Evolutionary conservation across 1,140 invertebrate species (phyloP).

Genomic region (Anoplophora glabripennis): DNA sequence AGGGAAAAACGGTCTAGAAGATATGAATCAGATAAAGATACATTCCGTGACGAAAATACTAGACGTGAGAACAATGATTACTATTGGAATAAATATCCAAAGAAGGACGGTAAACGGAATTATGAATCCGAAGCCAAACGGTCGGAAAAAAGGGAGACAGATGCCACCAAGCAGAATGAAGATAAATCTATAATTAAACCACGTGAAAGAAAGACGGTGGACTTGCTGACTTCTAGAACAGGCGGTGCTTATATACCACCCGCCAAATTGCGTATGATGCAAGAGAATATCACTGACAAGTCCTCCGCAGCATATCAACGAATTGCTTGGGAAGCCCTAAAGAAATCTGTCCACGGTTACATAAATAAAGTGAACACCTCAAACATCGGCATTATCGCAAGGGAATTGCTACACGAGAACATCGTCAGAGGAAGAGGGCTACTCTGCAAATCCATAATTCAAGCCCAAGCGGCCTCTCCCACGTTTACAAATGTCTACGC

Average conservation of each 20-base stretch:
- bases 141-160: slow-evolving; percentile 25
- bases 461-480: slow-evolving; percentile 94
- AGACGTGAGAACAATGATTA: slow-evolving; percentile 41
- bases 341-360: slow-evolving; percentile 98
- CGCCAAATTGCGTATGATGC: slow-evolving; percentile 91
- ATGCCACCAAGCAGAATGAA: slow-evolving; percentile 14
- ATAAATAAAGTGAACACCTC: slow-evolving; percentile 98
- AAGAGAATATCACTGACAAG: slow-evolving; percentile 92
- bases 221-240: slow-evolving; percentile 79
- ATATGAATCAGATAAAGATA: too few relatives aligned
- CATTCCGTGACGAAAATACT: too few relatives aligned
- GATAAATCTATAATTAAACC: slow-evolving; percentile 29
- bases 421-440: slow-evolving; percentile 92
- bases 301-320: slow-evolving; percentile 89
- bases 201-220: slow-evolving; percentile 59
- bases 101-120: slow-evolving; percentile 42
- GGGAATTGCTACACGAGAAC: slow-evolving; percentile 92
- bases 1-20: too few relatives aligned
- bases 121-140: slow-evolving; percentile 19
- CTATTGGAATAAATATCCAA: slow-evolving; percentile 49
- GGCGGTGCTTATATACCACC: slow-evolving; percentile 99
- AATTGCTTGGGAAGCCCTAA: slow-evolving; percentile 97
- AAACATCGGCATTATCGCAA: slow-evolving; percentile 91
- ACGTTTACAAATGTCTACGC: slow-evolving; percentile 98
- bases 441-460: slow-evolving; percentile 88